These are phyloP conservation scores for Strigamia maritima DNA, from an alignment of 2,888 invertebrate genomes.

Conservation along the genomic window DNA sequence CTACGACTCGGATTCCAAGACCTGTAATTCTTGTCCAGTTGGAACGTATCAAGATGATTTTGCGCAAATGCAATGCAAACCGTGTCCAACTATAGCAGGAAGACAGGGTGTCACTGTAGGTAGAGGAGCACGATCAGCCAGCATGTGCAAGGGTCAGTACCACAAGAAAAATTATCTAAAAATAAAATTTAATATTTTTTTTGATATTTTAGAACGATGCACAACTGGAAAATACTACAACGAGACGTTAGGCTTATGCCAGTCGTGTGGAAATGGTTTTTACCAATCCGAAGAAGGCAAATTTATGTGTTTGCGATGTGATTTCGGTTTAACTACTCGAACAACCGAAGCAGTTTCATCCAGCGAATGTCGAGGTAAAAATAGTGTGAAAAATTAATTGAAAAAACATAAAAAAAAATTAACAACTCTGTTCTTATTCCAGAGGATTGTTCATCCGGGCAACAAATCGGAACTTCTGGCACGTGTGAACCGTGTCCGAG, in stretches of 20 bases:
- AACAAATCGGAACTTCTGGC: constrained; percentile 67
- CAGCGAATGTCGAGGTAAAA: constrained; percentile 46
- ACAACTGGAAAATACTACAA: constrained; percentile 92
- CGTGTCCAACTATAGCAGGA: constrained; percentile 88
- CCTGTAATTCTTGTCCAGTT: constrained; percentile 77
- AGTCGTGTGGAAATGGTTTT: constrained; percentile 89
- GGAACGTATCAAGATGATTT: constrained; percentile 93
- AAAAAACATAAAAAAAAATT: constrained; percentile 50
- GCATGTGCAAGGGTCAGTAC: constrained; percentile 73
- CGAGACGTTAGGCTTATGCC: constrained; percentile 81
- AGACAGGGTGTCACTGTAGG: constrained; percentile 82
- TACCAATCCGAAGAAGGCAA: constrained; percentile 88
- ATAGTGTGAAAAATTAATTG: not conserved
- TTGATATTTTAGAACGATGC: constrained; percentile 67
- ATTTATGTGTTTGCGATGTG: constrained; percentile 82
- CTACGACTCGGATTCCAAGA: constrained; percentile 66
- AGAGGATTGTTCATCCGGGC: constrained; percentile 71
- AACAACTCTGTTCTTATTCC: not conserved
- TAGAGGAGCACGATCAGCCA: constrained; percentile 79
- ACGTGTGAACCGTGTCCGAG: constrained; percentile 88
- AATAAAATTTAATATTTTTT: not conserved
- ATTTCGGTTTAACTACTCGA: constrained; percentile 85
- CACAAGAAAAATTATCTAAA: not conserved
- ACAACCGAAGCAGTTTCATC: constrained; percentile 68
- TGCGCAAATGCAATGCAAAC: constrained; percentile 80